Evolutionary conservation across 2,888 invertebrate genomes (phyloP).

Genomic region (Chirona hameri): DNA sequence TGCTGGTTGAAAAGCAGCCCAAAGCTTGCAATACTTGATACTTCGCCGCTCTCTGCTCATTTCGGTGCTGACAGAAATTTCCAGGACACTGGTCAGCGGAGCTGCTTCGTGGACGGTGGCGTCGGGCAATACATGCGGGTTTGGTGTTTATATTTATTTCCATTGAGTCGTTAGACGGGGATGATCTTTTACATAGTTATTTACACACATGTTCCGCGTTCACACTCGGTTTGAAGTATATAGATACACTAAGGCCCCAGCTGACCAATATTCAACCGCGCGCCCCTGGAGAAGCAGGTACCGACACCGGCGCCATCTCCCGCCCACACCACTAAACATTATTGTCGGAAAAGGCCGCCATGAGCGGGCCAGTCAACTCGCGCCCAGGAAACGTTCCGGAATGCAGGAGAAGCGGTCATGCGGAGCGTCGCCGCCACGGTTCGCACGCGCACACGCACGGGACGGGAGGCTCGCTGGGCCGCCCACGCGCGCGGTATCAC

Average conservation of each 20-base stretch:
- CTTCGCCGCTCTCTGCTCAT: too few species aligned
- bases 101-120: too few species aligned
- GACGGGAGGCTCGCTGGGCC: background rate
- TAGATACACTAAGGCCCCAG: conserved; percentile 27
- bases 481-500: background rate
- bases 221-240: conserved; percentile 25
- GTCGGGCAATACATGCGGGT: background rate
- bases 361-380: background rate
- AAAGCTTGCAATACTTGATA: too few species aligned
- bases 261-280: background rate
- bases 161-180: conserved; percentile 26
- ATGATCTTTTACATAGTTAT: conserved; percentile 23
- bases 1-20: too few species aligned
- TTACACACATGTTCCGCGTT: background rate
- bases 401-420: background rate
- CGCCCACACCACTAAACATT: background rate
- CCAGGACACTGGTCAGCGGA: too few species aligned
- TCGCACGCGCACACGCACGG: background rate
- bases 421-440: too few species aligned
- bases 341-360: conserved; percentile 8
- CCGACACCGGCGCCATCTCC: background rate
- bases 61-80: too few species aligned
- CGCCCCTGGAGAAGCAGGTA: background rate
- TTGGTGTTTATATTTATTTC: conserved; percentile 1
- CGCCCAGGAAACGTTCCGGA: background rate